Evolutionary conservation across 1,140 invertebrate genomes (phyloP).

Genomic region (Dreissena polymorpha): DNA sequence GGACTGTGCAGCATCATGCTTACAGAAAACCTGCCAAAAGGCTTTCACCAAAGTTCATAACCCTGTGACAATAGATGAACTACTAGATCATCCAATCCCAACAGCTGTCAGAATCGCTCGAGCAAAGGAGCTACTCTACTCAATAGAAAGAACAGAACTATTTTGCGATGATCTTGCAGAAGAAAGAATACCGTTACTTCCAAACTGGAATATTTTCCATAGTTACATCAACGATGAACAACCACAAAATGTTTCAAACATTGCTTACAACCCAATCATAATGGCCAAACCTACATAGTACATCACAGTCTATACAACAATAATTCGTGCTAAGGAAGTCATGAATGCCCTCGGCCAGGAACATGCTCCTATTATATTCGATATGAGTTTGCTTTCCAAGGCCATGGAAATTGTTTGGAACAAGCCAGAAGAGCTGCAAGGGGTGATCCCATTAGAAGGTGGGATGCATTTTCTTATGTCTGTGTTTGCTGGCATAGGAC

Average conservation of each 20-base stretch:
- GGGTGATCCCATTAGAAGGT: slow-evolving; percentile 27
- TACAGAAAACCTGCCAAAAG: too few relatives aligned
- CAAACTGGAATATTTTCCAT: slow-evolving; percentile 5
- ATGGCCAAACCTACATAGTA: slow-evolving; percentile 38
- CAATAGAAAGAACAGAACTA: slow-evolving; percentile 4
- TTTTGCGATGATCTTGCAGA: slow-evolving; percentile 21
- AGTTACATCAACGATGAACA: not conserved
- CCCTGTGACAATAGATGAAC: too few relatives aligned
- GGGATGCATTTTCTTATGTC: slow-evolving; percentile 42
- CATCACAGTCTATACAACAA: slow-evolving; percentile 36
- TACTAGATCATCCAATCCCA: not conserved
- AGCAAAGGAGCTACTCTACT: slow-evolving; percentile 21
- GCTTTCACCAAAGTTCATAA: too few relatives aligned
- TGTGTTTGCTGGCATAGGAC: slow-evolving; percentile 23
- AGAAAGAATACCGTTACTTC: not conserved
- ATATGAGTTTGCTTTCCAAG: slow-evolving; percentile 28
- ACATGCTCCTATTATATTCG: slow-evolving; percentile 3
- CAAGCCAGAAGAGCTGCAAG: slow-evolving; percentile 5
- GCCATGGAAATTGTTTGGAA: slow-evolving; percentile 31
- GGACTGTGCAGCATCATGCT: too few relatives aligned
- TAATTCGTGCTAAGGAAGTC: slow-evolving; percentile 2
- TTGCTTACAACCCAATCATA: slow-evolving; percentile 43
- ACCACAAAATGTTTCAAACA: not conserved
- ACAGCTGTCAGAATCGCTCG: slow-evolving; percentile 9
- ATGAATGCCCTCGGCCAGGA: slow-evolving; percentile 27